Conservation (phyloP, 2,113 vertebrate genomes). For the Coptodon bakossiorum region DNA sequence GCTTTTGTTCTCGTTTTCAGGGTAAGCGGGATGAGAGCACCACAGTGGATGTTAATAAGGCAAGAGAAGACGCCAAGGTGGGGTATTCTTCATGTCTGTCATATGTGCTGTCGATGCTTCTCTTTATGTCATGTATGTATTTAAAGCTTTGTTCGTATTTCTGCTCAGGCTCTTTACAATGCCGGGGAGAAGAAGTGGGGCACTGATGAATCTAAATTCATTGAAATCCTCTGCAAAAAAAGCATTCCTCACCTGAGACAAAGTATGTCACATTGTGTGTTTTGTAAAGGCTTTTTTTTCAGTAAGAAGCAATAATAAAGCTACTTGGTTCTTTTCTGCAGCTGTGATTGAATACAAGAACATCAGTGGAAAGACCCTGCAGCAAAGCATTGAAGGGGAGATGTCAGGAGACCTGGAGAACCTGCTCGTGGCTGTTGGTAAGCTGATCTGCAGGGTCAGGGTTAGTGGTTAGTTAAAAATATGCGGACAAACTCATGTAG, state of each 20-base stretch:
- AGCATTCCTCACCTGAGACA: constrained; percentile 71
- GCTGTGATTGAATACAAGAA: constrained; percentile 76
- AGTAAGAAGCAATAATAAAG: background rate
- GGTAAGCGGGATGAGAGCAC: constrained; percentile 62
- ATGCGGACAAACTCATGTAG: background rate
- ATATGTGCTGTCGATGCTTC: rapidly evolving
- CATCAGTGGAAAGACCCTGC: constrained; percentile 74
- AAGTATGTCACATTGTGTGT: constrained; percentile 35
- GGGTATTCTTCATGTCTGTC: background rate
- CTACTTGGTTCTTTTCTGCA: background rate
- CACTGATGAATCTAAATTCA: constrained; percentile 73
- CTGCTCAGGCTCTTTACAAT: constrained; percentile 61
- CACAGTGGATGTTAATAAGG: constrained; percentile 41
- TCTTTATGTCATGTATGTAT: background rate
- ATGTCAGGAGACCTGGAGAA: constrained; percentile 74
- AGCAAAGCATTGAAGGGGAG: constrained; percentile 76
- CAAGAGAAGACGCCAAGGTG: constrained; percentile 71
- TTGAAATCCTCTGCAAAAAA: constrained; percentile 70
- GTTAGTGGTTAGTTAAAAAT: background rate
- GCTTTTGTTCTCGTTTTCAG: constrained; percentile 16
- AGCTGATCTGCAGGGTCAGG: background rate
- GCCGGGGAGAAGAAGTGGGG: constrained; percentile 76
- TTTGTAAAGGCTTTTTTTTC: rapidly evolving
- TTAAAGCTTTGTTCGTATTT: background rate
- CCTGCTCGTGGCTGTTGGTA: constrained; percentile 75